Evolutionary conservation across 2,797 vertebrate genomes (phyloP).

Genomic region (Antennarius maculatus): DNA sequence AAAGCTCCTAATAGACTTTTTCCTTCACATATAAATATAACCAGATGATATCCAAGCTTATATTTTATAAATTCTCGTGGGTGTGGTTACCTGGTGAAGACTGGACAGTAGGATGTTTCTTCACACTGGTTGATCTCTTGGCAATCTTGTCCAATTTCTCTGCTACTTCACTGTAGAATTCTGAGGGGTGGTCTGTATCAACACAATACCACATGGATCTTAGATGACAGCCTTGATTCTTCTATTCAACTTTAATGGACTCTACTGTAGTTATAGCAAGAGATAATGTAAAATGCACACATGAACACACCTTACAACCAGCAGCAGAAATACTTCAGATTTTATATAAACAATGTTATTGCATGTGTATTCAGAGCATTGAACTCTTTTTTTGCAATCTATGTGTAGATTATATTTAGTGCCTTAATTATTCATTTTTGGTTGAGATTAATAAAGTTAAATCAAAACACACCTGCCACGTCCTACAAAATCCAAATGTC

Average conservation of each 20-base stretch:
- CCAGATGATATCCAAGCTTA: background rate
- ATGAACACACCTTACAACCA: background rate
- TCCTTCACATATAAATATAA: no score
- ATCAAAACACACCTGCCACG: no score
- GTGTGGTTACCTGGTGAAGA: slow-evolving; percentile 30
- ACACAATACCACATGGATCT: background rate
- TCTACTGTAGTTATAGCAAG: background rate
- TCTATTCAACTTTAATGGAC: background rate
- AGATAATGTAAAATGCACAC: background rate
- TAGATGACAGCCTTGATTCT: background rate
- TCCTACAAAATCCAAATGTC: no score
- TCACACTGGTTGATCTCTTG: slow-evolving; percentile 60
- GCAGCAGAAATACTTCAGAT: background rate
- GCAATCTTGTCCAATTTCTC: slow-evolving; percentile 76
- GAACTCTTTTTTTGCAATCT: no score
- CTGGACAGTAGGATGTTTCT: slow-evolving; percentile 26
- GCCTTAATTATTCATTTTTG: no score
- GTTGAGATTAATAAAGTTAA: no score
- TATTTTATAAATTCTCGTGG: background rate
- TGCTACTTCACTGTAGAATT: slow-evolving; percentile 79
- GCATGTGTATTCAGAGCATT: no score
- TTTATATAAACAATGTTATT: background rate
- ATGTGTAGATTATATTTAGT: no score
- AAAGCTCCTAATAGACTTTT: no score
- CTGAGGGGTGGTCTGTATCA: slow-evolving; percentile 64